Base-by-base conservation (phyloP, 2,113 vertebrate species). In the Holacanthus passer region DNA sequence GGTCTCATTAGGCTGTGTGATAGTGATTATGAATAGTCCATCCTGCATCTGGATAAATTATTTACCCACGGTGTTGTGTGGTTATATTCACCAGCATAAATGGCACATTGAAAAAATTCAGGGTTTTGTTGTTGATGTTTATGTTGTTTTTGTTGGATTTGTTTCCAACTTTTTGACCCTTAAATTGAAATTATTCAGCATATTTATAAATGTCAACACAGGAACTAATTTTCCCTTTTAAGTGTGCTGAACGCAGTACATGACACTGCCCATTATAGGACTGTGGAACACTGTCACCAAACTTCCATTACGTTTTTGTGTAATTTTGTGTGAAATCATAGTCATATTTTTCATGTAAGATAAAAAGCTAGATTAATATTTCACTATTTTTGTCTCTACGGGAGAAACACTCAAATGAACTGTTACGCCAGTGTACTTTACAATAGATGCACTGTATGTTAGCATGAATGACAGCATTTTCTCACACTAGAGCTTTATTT, bases 11-110 rank as follows among this genome's bases (percentile, higher is more conserved):
- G 14, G 22, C 37, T 63, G 47, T 77, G 37, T 56, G 22, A 59
- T 58, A 31, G 69, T 73, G 47, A 66, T 80, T 50, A 59, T 19
- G 50, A 19, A 3, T 77, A 32, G 45, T 82, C 70, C 60, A 81
- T 80, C 63, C 41, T 76, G 41, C 45, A 52, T 83, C 72, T 73
- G 59, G 63, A 58, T 75, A 65, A 43, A 75, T 31, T n/a, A 37
- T 53, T n/a, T n/a, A 72, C 72, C 83, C 83, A 79, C 43, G 9
- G 13, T 59, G 50, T 74, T 66, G 56, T 82, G 73, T 85, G 73
- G 69, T 73, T 53, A 65, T 64, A 69, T 65, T 85, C 79, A 83
- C 85, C 86, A 89, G 84, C 77, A 87, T 72, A 22, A 67, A 73
- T 39, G 35, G n/a, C 39, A 65, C 69, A 69, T 56, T 58, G 29